Percentiles rank a stretch among this genome's conserved stretches.
Evolutionary conservation across 2,797 vertebrate genomes (phyloP).

Genomic region (Chelidonichthys spinosus): DNA sequence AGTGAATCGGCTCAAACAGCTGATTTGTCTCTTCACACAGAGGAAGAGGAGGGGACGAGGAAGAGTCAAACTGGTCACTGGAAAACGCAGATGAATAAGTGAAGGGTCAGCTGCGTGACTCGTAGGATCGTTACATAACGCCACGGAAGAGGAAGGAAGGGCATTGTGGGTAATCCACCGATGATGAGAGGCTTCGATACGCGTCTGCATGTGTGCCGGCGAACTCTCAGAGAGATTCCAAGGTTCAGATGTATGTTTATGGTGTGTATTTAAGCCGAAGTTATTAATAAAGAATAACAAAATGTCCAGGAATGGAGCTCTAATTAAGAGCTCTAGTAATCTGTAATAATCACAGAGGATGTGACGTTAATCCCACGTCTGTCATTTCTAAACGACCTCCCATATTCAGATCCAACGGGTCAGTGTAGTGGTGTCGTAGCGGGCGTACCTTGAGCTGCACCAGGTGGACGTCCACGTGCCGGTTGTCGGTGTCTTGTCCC

Average conservation of each 20-base stretch:
- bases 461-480: conserved; percentile 95
- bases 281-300: background rate
- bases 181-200: background rate
- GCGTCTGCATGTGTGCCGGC: background rate
- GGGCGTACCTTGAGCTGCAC: conserved; percentile 94
- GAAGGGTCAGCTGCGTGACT: background rate
- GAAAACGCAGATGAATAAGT: conserved; percentile 34
- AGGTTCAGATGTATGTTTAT: no score
- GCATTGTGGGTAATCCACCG: conserved; percentile 41
- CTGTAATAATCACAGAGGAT: no score
- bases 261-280: no score
- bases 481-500: conserved; percentile 90
- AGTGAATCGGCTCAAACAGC: no score
- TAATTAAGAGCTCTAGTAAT: no score
- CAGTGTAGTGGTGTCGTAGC: background rate
- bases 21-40: no score
- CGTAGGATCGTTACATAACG: conserved; percentile 38
- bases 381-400: no score
- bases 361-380: no score
- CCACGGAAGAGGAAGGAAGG: background rate
- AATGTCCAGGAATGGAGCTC: background rate
- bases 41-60: conserved; percentile 2
- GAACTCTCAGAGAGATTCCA: no score
- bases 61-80: background rate
- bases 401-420: no score